Conservation (phyloP, 2,113 vertebrate species). For the Calyptommatus sinebrachiatus region DNA sequence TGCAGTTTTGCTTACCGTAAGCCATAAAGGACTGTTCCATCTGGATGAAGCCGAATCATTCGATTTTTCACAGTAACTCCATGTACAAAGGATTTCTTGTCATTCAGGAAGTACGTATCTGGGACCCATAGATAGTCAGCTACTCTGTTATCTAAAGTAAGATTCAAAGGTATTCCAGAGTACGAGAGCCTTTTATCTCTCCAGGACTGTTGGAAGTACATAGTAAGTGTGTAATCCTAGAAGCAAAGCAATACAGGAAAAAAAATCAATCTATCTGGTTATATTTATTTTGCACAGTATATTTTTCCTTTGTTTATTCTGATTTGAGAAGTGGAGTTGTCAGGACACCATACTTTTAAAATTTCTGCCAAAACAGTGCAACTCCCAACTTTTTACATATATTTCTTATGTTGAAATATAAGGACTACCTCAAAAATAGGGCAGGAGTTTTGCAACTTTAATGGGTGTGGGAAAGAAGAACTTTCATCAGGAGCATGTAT, state of each 20-base stretch:
- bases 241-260: slow-evolving; percentile 36
- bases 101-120: slow-evolving; percentile 92
- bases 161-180: slow-evolving; percentile 90
- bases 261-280: slow-evolving; percentile 33
- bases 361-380: not conserved
- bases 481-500: no score
- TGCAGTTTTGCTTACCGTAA: slow-evolving; percentile 76
- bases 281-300: not conserved
- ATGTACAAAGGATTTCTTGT: slow-evolving; percentile 93
- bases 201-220: slow-evolving; percentile 96
- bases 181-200: slow-evolving; percentile 93
- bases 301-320: slow-evolving; percentile 1
- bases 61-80: slow-evolving; percentile 92
- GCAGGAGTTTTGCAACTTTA: no score
- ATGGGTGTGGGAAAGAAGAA: no score
- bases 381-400: not conserved
- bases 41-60: slow-evolving; percentile 93
- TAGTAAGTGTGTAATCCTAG: slow-evolving; percentile 93
- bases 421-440: no score
- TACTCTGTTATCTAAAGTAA: slow-evolving; percentile 91
- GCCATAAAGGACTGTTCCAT: slow-evolving; percentile 90
- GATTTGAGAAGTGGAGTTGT: not conserved
- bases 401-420: not conserved
- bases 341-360: not conserved
- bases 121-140: slow-evolving; percentile 93